Percentiles rank a stretch among this genome's conserved stretches.
phyloP scores from a whole-genome alignment of 2,888 invertebrate genomes.

The Epinotia ramella region DNA sequence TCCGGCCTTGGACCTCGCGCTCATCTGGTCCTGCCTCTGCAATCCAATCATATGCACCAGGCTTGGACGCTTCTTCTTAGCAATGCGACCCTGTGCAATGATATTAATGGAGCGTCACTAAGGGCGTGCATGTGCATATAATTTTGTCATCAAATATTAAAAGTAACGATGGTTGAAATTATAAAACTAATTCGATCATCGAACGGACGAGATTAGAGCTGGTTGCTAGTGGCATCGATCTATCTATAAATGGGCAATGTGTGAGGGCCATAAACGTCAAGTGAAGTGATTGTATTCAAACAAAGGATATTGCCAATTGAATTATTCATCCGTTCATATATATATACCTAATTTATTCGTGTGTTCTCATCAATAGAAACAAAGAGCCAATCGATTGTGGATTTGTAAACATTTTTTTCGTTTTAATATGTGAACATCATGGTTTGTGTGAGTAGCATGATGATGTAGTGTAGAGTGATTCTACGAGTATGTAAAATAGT shows the following conservation, averaged over 20 bases:
- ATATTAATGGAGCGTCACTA: conserved; percentile 44
- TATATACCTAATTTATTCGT: background rate
- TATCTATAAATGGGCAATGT: conserved; percentile 21
- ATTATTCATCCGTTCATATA: conserved; percentile 28
- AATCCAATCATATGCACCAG: conserved; percentile 93
- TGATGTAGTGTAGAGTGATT: conserved; percentile 30
- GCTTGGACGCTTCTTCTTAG: conserved; percentile 92
- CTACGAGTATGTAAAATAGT: background rate
- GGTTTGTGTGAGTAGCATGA: conserved; percentile 18
- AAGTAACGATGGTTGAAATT: background rate
- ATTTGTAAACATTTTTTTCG: background rate
- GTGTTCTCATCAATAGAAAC: background rate
- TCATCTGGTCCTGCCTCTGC: conserved; percentile 88
- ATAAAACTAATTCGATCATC: conserved; percentile 2
- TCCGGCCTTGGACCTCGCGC: conserved; percentile 94
- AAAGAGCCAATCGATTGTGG: conserved; percentile 9
- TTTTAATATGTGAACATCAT: conserved; percentile 8
- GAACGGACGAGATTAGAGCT: conserved; percentile 8
- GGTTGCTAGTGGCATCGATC: conserved; percentile 20
- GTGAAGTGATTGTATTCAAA: conserved; percentile 21
- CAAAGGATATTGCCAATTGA: conserved; percentile 30
- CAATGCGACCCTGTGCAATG: conserved; percentile 83
- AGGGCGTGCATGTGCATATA: conserved; percentile 39
- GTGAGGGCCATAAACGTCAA: conserved; percentile 23
- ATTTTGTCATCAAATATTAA: conserved; percentile 12